Base-by-base conservation (phyloP, 2,888 invertebrate species). In the Campoletis raptor region DNA sequence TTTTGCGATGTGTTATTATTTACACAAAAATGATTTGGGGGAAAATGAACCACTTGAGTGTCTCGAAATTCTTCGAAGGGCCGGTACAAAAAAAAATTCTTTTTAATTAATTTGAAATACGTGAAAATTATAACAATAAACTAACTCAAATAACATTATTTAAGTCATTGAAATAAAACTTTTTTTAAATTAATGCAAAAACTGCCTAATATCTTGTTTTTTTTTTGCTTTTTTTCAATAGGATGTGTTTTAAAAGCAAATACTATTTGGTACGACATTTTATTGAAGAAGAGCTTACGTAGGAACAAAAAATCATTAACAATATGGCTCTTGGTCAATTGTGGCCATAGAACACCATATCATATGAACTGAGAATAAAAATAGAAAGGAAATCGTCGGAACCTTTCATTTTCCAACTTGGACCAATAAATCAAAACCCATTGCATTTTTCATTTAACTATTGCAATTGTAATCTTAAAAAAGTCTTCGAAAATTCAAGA, bases 231-330 rank as follows among this genome's bases (percentile, higher is more conserved):
- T 52, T 77, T 84, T 64, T 18, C 6, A 52, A 70, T 67, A 89
- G 90, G 90, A 45, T 90, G 88, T 64, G 72, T 52, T 42, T 81
- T 90, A 10, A 85, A 79, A 42, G 76, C 45, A 18, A 82, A 80
- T 12, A 84, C 85, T 52, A 85, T 89, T 9, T 90, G 89, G 88
- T 90, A 90, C 57, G 73, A 85, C 45, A 81, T 87, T 48, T 88
- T 90, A 57, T 64, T 91, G 48, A 84, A 86, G 76, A 85, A 79
- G 54, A 88, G 89, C 8, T 67, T 87, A 15, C 72, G 81, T 24
- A 57, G 64, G 64, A 80, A 84, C n/a, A 89, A 90, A 48, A 83
- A 83, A 61, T 42, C 66, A 36, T 85, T 91, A 18, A 85, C 64
- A 9, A 37, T 83, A 37, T 91, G 91, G 91, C 70, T 91, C 54